These are phyloP conservation scores for Apoda limacodes DNA, from an alignment of 2,888 invertebrate genomes.

Conservation along the genomic window DNA sequence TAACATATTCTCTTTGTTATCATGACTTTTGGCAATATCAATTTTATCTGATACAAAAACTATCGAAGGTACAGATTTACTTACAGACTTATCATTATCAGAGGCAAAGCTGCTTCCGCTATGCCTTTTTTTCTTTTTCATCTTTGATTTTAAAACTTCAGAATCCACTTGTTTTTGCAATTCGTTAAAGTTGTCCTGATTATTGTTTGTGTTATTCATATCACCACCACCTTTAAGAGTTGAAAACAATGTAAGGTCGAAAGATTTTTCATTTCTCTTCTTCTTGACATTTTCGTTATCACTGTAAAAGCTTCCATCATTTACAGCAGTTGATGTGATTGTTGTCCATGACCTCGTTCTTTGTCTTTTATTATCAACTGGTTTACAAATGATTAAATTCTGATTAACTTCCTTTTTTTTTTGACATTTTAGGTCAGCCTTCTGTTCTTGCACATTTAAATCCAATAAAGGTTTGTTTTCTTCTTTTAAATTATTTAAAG, in stretches of 20 bases:
- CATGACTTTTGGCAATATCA: too few species aligned
- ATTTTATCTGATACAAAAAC: too few species aligned
- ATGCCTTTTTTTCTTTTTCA: conserved; percentile 8
- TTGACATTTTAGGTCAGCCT: conserved; percentile 25
- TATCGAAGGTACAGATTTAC: too few species aligned
- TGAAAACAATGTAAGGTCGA: conserved; percentile 4
- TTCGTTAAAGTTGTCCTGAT: too few species aligned
- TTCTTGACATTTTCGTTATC: conserved; percentile 36
- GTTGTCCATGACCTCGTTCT: conserved; percentile 48
- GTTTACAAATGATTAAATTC: too few species aligned
- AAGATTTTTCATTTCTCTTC: conserved; percentile 17
- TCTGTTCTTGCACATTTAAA: conserved; percentile 27
- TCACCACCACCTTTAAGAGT: too few species aligned
- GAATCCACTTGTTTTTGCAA: too few species aligned
- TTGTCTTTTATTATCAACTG: conserved; percentile 36
- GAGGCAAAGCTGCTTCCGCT: too few species aligned
- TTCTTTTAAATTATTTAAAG: conserved; percentile 3
- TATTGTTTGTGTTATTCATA: too few species aligned
- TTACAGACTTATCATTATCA: conserved; percentile 6
- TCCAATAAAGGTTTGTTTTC: conserved; percentile 24
- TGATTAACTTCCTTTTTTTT: too few species aligned
- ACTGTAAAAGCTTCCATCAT: conserved; percentile 31
- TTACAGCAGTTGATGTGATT: conserved; percentile 19
- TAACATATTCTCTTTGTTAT: not conserved
- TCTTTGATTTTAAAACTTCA: too few species aligned